A percentile compares a stretch with the other conserved stretches of the same genome.
phyloP scores from a whole-genome alignment of 2,888 invertebrate genomes.

The Rhingia campestris region DNA sequence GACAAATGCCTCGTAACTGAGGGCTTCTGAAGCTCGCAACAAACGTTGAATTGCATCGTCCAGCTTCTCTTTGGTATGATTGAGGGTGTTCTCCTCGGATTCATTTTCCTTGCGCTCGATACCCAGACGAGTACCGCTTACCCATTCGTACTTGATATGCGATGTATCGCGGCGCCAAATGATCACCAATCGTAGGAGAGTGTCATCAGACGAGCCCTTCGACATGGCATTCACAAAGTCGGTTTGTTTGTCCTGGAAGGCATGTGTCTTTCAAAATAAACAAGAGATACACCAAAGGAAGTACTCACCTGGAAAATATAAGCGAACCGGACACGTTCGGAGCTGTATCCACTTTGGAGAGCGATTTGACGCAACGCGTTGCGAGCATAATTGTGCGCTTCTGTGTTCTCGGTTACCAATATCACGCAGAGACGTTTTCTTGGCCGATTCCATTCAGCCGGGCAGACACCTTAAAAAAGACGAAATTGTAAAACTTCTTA shows the following conservation, averaged over 20 bases:
- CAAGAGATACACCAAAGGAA: slow-evolving; percentile 1
- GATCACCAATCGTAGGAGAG: slow-evolving; percentile 91
- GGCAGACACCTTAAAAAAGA: slow-evolving; percentile 86
- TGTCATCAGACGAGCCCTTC: slow-evolving; percentile 85
- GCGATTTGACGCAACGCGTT: slow-evolving; percentile 89
- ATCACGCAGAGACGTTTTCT: slow-evolving; percentile 90
- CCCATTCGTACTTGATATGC: slow-evolving; percentile 96
- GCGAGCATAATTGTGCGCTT: slow-evolving; percentile 83
- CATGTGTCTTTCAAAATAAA: not conserved
- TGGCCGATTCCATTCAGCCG: slow-evolving; percentile 92
- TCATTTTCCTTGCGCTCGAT: slow-evolving; percentile 79
- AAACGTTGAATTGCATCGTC: slow-evolving; percentile 89
- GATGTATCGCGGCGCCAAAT: slow-evolving; percentile 94
- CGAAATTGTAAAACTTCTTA: not conserved
- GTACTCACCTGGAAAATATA: slow-evolving; percentile 92
- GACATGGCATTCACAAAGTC: slow-evolving; percentile 88
- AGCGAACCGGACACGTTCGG: slow-evolving; percentile 91
- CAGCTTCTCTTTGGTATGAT: slow-evolving; percentile 89
- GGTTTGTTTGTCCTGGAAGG: slow-evolving; percentile 85
- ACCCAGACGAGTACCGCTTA: slow-evolving; percentile 82
- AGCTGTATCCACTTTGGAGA: slow-evolving; percentile 86
- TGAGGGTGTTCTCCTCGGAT: slow-evolving; percentile 84
- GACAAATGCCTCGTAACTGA: slow-evolving; percentile 90
- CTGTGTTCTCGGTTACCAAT: slow-evolving; percentile 88
- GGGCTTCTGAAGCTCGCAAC: slow-evolving; percentile 88